Base-by-base conservation (phyloP, 2,797 vertebrate species). In the Amphiprion clarkii region DNA sequence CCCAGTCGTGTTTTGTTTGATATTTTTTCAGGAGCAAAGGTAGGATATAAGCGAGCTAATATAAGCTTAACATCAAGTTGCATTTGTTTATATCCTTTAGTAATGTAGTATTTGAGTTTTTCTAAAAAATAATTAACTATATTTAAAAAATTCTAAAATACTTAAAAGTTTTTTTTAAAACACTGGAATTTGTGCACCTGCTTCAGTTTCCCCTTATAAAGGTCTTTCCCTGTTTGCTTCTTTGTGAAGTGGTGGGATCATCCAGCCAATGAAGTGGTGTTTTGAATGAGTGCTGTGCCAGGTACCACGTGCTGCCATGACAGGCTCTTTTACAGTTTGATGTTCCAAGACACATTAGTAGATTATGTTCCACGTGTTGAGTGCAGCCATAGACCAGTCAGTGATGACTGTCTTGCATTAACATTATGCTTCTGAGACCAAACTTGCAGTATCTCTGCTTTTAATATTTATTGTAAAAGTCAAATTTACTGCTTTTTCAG, bases 331-430 rank as follows among this genome's bases (percentile, higher is more conserved):
- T 17, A 56, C 78, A 84, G 88, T 71, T 85, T 82, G 74, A 59
- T 52, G 71, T 52, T 58, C 40, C 79, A 79, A 53, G 61, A 52
- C 65, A 82, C 66, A 21, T 71, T 81, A 33, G 29, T 70, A 54
- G 76, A 73, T 69, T 72, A 27, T 55, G 40, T 0, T 86, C 82
- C 84, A 88, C 84, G 84, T 86, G 81, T 87, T 79, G 63, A 73
- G 69, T 10, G 11, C 57, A 53, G 58, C 42, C 16, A 9, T 54
- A 44, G 75, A 64, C 67, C 53, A 67, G 55, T 60, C 70, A 53
- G 39, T 3, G 33, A 66, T 16, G 13, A 44, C 16, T 44, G 14
- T 16, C 70, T 51, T 21, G 21, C 54, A 46, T 44, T 44, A 44
- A 39, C 60, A 42, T 44, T 29, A 33, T 33, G 51, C 36, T 39